These are phyloP conservation scores for Palythoa grandiflora DNA, from an alignment of 92 coral and sea anemone genomes.

Conservation along the genomic window DNA sequence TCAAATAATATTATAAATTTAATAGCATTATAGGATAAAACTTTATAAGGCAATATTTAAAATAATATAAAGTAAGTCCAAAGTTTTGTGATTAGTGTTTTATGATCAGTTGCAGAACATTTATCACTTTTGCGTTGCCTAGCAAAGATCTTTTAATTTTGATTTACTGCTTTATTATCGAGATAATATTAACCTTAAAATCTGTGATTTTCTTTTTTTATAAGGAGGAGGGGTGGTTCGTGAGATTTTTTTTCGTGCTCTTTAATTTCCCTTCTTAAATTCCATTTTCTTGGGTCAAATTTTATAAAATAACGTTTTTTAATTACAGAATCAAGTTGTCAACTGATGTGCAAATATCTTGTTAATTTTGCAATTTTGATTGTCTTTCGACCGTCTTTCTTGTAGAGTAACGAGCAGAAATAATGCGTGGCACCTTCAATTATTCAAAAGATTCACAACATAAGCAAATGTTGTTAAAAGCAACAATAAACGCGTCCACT, in stretches of 20 bases:
- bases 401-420: constrained; percentile 4
- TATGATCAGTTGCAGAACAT: background rate
- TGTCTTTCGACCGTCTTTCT: background rate
- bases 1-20: no score
- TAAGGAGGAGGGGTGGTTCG: background rate
- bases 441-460: constrained; percentile 1
- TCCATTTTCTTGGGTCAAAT: background rate
- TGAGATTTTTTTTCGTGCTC: background rate
- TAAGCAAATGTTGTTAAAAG: background rate
- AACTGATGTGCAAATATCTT: constrained; percentile 27
- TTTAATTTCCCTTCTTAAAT: constrained; percentile 21
- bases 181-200: background rate
- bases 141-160: background rate
- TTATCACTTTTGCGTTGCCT: background rate
- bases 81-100: background rate
- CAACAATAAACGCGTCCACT: background rate
- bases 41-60: background rate
- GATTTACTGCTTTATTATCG: background rate
- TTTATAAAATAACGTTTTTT: constrained; percentile 12
- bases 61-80: background rate
- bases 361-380: constrained; percentile 1
- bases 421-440: constrained; percentile 8
- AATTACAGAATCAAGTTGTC: constrained; percentile 30
- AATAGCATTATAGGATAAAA: background rate
- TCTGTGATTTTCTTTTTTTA: background rate